Base-by-base conservation (phyloP, 2,113 vertebrate genomes). In the Sinocyclocheilus rhinocerous region DNA sequence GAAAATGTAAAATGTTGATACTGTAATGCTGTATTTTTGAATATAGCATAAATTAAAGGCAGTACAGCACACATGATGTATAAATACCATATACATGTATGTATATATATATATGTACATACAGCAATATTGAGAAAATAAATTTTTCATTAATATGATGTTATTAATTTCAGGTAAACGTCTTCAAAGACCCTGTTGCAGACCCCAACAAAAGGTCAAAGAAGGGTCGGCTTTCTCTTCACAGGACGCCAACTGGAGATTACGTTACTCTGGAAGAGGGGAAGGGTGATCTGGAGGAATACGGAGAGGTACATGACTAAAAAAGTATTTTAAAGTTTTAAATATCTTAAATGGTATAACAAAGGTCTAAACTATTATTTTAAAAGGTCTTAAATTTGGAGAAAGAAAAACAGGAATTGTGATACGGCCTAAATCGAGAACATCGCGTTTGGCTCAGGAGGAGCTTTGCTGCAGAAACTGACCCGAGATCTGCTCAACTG, bases 181-280 rank as follows among this genome's bases (percentile, higher is more conserved):
- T 99, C 85, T 99, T 99, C 93, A 99, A 99, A 91, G 98, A 99
- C 89, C 98, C 98, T 0, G 98, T 99, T 86, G 97, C 97, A 0
- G 98, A 99, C 93, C 98, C 98, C 36, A 99, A 99, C 92, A 99
- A 99, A 93, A 95, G 98, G 79, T 99, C 98, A 18, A 99, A 99
- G 95, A 99, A 99, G 92, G 98, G 98, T 5, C 96, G 98, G 2
- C 94, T 99, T 80, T 99, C 98, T 0, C 93, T 99, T 87, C 98
- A 99, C 83, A 95, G 94, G 92, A 98, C 95, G 0, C 94, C 95
- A 36, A 90, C 93, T 18, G 98, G 97, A 69, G 94, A 97, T 48
- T 99, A 95, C 86, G 96, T 99, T 86, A 99, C 98, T 0, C 93
- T 99, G 77, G 98, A 99, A 89, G 98, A 99, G 93, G 98, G 98